Evolutionary conservation across 2,797 vertebrate genomes (phyloP).

Genomic region (Sebastes matsubarae): DNA sequence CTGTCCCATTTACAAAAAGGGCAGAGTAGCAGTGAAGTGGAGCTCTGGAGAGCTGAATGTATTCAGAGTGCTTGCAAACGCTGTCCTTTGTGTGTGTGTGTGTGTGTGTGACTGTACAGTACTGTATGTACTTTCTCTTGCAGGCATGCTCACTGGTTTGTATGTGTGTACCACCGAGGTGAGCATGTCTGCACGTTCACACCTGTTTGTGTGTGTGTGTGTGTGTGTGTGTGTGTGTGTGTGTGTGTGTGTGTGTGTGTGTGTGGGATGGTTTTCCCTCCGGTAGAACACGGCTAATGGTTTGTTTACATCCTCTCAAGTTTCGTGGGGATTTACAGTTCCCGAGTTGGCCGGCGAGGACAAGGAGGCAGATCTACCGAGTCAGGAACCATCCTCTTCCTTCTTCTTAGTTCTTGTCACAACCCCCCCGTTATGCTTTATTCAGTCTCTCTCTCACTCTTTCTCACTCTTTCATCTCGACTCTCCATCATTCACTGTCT

Average conservation of each 20-base stretch:
- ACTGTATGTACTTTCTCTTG: neutral
- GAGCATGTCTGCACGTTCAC: conserved; percentile 17
- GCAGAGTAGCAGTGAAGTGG: neutral
- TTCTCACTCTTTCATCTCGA: neutral
- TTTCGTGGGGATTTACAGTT: conserved; percentile 73
- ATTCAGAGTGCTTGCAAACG: neutral
- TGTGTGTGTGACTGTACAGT: neutral
- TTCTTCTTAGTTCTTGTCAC: conserved; percentile 7
- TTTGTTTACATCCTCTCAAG: conserved; percentile 73
- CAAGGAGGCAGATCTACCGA: conserved; percentile 6
- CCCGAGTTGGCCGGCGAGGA: conserved; percentile 30
- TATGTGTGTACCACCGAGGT: neutral
- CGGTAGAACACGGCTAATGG: conserved; percentile 42
- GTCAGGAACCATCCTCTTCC: conserved; percentile 20
- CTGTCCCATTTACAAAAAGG: neutral
- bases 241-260: neutral
- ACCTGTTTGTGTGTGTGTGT: neutral
- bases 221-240: conserved; percentile 13
- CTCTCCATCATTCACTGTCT: neutral
- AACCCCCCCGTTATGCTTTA: neutral
- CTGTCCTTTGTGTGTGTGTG: neutral
- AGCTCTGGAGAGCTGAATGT: neutral
- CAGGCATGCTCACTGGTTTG: neutral
- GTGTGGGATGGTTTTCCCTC: neutral
- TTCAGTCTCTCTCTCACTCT: neutral